Conservation (phyloP, 2,113 vertebrate genomes). For the Balaeniceps rex region DNA sequence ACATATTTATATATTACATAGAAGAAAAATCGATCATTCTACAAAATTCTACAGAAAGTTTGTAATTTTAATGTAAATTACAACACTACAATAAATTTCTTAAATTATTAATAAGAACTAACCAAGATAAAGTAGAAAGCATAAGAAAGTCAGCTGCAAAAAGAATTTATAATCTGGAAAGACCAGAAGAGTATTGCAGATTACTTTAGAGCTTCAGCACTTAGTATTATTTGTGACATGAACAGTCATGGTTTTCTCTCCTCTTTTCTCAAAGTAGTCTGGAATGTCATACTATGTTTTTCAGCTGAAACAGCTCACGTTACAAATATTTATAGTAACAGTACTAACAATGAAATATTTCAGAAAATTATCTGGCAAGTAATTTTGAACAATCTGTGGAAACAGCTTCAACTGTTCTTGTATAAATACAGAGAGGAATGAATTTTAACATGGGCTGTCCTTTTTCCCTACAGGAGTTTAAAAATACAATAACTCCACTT, state of each 20-base stretch:
- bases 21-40: background rate
- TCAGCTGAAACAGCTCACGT: background rate
- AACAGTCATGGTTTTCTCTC: background rate
- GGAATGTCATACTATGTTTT: background rate
- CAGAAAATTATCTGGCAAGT: background rate
- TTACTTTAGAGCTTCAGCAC: background rate
- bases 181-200: background rate
- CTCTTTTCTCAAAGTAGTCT: background rate
- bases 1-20: background rate
- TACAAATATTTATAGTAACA: background rate
- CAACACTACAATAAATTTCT: background rate
- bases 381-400: background rate
- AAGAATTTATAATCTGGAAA: background rate
- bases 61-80: background rate
- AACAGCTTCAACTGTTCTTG: background rate
- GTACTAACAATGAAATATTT: background rate
- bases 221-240: background rate
- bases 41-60: background rate
- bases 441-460: background rate
- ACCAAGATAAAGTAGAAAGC: background rate
- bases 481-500: background rate
- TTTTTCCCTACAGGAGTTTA: background rate
- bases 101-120: background rate
- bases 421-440: background rate
- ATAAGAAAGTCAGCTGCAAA: background rate